Percentiles rank a stretch among this genome's conserved stretches.
phyloP scores from a whole-genome alignment of 35 echinoderm and acorn worm genomes.

The Heliocidaris tuberculata region DNA sequence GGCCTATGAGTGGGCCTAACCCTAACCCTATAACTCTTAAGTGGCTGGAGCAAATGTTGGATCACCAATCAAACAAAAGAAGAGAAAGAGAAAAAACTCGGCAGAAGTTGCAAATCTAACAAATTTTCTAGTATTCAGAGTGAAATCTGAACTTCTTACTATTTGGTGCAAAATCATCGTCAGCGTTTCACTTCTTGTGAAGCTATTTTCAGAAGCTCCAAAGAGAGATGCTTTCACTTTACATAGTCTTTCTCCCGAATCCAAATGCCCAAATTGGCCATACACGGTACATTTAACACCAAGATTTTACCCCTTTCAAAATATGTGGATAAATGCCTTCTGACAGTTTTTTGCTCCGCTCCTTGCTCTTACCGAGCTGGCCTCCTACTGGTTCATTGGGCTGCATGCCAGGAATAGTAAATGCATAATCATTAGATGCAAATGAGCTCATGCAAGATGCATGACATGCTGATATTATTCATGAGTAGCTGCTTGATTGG shows the following conservation, averaged over 20 bases:
- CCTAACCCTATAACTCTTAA: too few relatives aligned
- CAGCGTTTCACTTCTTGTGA: too few relatives aligned
- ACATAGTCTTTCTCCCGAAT: not conserved
- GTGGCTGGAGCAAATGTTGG: too few relatives aligned
- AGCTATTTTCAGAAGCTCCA: too few relatives aligned
- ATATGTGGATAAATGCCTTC: not conserved
- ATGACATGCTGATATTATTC: not conserved
- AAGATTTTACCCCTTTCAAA: slow-evolving; percentile 4
- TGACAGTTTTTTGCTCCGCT: not conserved
- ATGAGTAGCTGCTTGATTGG: slow-evolving; percentile 31
- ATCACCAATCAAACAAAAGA: too few relatives aligned
- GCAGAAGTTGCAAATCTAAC: too few relatives aligned
- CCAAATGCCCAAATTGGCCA: slow-evolving; percentile 2
- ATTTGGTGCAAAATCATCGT: too few relatives aligned
- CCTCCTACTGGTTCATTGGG: not conserved
- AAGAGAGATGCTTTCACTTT: slow-evolving; percentile 3
- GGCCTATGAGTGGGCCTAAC: too few relatives aligned
- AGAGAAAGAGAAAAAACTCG: too few relatives aligned
- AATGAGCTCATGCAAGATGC: not conserved
- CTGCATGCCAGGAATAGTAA: not conserved
- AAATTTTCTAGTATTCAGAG: too few relatives aligned
- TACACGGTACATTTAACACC: not conserved
- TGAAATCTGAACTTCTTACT: too few relatives aligned
- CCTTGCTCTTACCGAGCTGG: not conserved
- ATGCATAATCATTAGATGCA: not conserved